Percentiles rank a stretch among this genome's conserved stretches.
Conservation (phyloP, 2,113 vertebrate species). For the Pyxicephalus adspersus region DNA sequence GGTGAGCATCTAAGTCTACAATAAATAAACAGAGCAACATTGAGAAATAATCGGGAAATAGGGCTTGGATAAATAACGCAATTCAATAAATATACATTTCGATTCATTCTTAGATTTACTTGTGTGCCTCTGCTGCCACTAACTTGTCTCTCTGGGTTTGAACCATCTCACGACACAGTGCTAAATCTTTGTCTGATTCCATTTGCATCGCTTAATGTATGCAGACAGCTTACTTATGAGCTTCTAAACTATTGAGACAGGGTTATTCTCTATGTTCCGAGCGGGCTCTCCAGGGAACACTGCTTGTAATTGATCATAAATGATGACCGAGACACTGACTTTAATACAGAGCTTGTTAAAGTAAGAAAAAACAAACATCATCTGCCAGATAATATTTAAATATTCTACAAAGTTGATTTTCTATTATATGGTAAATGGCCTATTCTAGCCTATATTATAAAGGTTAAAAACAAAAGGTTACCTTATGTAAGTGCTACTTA, state of each 20-base stretch:
- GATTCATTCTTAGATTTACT: not conserved
- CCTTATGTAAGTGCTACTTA: no score
- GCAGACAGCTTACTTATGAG: slow-evolving; percentile 57
- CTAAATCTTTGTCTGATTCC: slow-evolving; percentile 52
- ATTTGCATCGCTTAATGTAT: slow-evolving; percentile 50
- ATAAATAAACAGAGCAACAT: no score
- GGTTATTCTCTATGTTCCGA: slow-evolving; percentile 46
- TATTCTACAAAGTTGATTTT: not conserved
- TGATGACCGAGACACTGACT: slow-evolving; percentile 38
- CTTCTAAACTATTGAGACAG: slow-evolving; percentile 52
- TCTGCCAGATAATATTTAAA: not conserved
- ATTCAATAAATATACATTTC: slow-evolving; percentile 3
- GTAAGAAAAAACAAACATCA: slow-evolving; percentile 24
- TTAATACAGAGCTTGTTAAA: slow-evolving; percentile 24
- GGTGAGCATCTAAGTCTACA: no score
- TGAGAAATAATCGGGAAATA: no score
- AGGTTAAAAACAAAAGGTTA: no score
- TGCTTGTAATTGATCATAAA: slow-evolving; percentile 53
- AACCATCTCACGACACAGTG: slow-evolving; percentile 38
- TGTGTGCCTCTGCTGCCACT: slow-evolving; percentile 8
- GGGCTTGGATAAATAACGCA: not conserved
- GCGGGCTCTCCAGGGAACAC: slow-evolving; percentile 38
- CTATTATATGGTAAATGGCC: not conserved
- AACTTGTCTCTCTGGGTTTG: slow-evolving; percentile 40
- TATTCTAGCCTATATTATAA: no score